Evolutionary conservation across 2,888 invertebrate species (phyloP), one percentile per base, ranked within the genome.

Genomic region (Anthrax anthrax): DNA sequence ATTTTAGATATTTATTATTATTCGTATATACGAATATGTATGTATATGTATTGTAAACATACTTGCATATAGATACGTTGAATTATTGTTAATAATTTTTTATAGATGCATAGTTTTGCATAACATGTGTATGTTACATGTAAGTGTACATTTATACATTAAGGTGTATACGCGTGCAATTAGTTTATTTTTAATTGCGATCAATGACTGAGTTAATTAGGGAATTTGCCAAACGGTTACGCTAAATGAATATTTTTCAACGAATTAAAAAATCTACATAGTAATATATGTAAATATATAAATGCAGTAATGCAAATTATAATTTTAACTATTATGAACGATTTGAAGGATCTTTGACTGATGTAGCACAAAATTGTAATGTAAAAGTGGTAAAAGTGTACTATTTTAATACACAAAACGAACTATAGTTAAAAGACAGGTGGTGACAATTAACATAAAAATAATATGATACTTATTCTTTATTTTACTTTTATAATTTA

Each of bases 321-420:
- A 18, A 17, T 13, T n/a, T 42, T 37, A 46, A 46, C 42, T 46
- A 46, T 46, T 51, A 39, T 38, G n/a, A 36, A 52, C 53, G 53
- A 55, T 53, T 57, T 52, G 47, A 54, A 51, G 52, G 50, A 56
- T 52, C 49, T 54, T 54, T 54, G 54, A 48, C 45, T 51, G 49
- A 54, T 54, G 51, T 47, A 47, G 50, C 48, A 52, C n/a, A n/a
- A n/a, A n/a, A n/a, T n/a, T n/a, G n/a, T n/a, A n/a, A n/a, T n/a
- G n/a, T n/a, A n/a, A n/a, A n/a, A n/a, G n/a, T n/a, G n/a, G n/a
- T n/a, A n/a, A n/a, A n/a, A n/a, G n/a, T n/a, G n/a, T n/a, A n/a
- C n/a, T n/a, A 27, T 27, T 36, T 40, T 10, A 16, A 16, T 9
- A 44, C 12, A 34, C 12, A 13, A 37, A 37, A 43, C 37, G 23